Evolutionary conservation across 2,797 vertebrate species (phyloP), one percentile per base, ranked within the genome.

Genomic region (Leucoraja ocellata): DNA sequence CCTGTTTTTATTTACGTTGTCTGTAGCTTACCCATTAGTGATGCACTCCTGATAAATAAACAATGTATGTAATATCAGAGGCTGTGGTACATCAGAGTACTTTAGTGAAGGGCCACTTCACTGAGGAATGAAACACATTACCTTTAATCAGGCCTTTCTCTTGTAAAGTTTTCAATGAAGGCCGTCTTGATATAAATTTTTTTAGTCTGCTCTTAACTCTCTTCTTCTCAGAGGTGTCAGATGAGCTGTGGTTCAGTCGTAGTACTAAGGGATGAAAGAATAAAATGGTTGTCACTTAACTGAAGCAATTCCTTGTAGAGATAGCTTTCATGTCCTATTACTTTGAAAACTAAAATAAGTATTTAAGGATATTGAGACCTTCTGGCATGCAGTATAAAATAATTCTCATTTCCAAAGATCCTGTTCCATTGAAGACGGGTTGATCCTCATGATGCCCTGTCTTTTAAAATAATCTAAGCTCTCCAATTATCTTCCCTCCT

Each of bases 131-230:
- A 93, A 93, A 14, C 25, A 63, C 73, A 93, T 93, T 95, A 97
- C 97, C 97, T 97, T 97, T 97, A 95, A 97, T 98, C 94, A 98
- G 95, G 93, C 98, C 98, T 94, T 99, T 99, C 94, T 99, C 98
- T 96, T 99, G 98, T 94, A 99, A 94, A 0, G 97, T 98, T 96
- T 98, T 98, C 97, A 99, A 96, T 74, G 98, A 99, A 0, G 98
- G 98, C 95, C 98, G 97, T 95, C 98, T 96, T 93, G 94, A 98
- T 95, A 98, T 98, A 95, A 99, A 98, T 96, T 99, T 98, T 96
- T 98, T 99, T 94, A 99, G 96, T 94, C 97, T 96, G 96, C 97
- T 98, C 95, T 98, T 99, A 93, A 98, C 97, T 93, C 97, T 95
- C 74, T 96, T 98, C 95, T 96, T 98, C 95, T 99, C 98, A 0